Percentiles rank a stretch among this genome's conserved stretches.
Evolutionary conservation across 2,113 vertebrate genomes (phyloP).

Genomic region (Bucco capensis): DNA sequence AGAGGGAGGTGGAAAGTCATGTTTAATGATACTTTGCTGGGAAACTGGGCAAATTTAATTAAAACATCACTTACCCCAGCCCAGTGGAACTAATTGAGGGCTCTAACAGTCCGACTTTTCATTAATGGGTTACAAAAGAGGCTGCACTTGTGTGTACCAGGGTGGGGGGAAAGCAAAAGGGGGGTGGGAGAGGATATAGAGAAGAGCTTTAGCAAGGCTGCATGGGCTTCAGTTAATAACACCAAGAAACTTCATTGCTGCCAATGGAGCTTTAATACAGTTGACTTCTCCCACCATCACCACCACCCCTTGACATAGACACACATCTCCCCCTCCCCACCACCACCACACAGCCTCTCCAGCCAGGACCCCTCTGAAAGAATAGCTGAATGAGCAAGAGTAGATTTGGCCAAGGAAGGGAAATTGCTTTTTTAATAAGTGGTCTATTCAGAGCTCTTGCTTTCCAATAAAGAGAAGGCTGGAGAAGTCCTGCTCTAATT

Average conservation of each 20-base stretch:
- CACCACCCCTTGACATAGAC: conserved; percentile 42
- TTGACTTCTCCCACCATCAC: conserved; percentile 40
- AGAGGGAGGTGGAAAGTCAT: conserved; percentile 68
- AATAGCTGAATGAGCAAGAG: conserved; percentile 40
- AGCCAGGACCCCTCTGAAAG: conserved; percentile 54
- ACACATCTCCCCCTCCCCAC: neutral
- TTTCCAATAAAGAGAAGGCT: conserved; percentile 64
- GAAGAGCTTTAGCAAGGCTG: conserved; percentile 32
- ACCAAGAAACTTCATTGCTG: conserved; percentile 32
- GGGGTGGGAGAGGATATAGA: neutral
- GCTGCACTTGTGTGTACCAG: conserved; percentile 43
- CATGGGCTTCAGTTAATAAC: conserved; percentile 45
- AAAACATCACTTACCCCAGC: conserved; percentile 70
- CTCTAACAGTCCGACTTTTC: conserved; percentile 71
- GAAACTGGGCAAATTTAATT: conserved; percentile 76
- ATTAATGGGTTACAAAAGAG: conserved; percentile 73
- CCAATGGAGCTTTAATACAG: conserved; percentile 20
- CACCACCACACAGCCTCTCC: neutral
- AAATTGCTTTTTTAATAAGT: conserved; percentile 75
- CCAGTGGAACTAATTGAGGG: conserved; percentile 65
- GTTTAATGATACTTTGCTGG: conserved; percentile 72
- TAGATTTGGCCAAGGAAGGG: conserved; percentile 52
- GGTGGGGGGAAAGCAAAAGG: neutral
- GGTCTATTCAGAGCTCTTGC: conserved; percentile 65
- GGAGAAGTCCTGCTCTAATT: conserved; percentile 60